phyloP scores from a whole-genome alignment of 2,888 invertebrate species.

The Blastobasis adustella region DNA sequence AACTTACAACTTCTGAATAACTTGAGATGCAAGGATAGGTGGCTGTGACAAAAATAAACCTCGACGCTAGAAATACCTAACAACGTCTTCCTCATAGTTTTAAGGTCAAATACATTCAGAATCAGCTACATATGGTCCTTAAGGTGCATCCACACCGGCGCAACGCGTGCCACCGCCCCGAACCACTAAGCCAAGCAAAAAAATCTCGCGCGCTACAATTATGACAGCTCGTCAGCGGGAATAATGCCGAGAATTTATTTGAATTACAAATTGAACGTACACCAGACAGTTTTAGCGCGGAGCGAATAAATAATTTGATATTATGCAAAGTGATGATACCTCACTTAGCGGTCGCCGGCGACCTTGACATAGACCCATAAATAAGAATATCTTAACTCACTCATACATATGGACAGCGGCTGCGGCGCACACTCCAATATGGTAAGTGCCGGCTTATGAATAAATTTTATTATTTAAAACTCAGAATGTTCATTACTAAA shows the following conservation, averaged over 20 bases:
- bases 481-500: constrained; percentile 74
- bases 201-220: constrained; percentile 59
- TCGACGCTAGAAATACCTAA: too few species aligned
- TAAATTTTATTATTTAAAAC: constrained; percentile 75
- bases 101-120: too few species aligned
- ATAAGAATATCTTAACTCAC: constrained; percentile 71
- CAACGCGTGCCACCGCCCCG: constrained; percentile 4
- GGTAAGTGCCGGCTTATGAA: constrained; percentile 73
- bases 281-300: constrained; percentile 64
- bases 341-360: constrained; percentile 46
- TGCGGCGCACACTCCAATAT: constrained; percentile 64
- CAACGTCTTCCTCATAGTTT: too few species aligned
- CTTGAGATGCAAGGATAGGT: too few species aligned
- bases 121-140: not conserved
- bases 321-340: constrained; percentile 70
- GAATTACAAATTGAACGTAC: constrained; percentile 68
- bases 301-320: constrained; percentile 72
- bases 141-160: not conserved
- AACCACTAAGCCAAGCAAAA: constrained; percentile 33
- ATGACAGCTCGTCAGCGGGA: constrained; percentile 46
- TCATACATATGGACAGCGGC: constrained; percentile 71
- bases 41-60: too few species aligned
- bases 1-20: too few species aligned
- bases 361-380: constrained; percentile 73
- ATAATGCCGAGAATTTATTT: constrained; percentile 63